Conservation (phyloP, 2,797 vertebrate species). For the Esox masquinongy region DNA sequence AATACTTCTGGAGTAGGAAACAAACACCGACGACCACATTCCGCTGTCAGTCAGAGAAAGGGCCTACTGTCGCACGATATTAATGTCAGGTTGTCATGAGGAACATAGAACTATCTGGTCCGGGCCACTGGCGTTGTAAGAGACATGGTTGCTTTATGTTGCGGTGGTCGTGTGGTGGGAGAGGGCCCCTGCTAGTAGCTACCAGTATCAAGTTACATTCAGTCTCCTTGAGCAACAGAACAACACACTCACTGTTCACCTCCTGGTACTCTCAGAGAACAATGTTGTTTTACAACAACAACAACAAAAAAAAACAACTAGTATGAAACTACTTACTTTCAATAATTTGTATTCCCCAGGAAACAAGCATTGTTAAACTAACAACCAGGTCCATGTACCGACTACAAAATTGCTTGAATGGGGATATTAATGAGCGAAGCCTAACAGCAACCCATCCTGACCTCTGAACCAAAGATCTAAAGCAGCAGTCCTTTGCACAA, state of each 20-base stretch:
- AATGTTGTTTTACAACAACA: not conserved
- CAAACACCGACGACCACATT: not conserved
- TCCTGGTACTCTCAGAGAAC: not conserved
- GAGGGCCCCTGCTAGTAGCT: slow-evolving; percentile 59
- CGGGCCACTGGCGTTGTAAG: no score
- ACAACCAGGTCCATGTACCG: not conserved
- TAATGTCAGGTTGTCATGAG: no score
- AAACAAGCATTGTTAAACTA: not conserved
- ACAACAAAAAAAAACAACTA: no score
- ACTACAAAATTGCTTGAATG: no score
- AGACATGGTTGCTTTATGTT: slow-evolving; percentile 56
- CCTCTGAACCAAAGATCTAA: slow-evolving; percentile 36
- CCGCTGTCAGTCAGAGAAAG: not conserved
- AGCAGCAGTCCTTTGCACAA: slow-evolving; percentile 20
- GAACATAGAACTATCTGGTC: no score
- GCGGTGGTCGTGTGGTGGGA: slow-evolving; percentile 37
- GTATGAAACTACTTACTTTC: no score
- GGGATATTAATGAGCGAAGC: no score
- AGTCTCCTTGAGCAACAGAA: slow-evolving; percentile 80
- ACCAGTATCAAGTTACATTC: slow-evolving; percentile 74
- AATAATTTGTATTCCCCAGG: not conserved
- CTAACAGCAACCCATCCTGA: slow-evolving; percentile 9
- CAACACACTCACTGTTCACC: not conserved
- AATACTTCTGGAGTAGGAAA: no score
- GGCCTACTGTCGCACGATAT: not conserved